phyloP scores from a whole-genome alignment of 2,888 invertebrate genomes.

The Oscheius onirici region DNA sequence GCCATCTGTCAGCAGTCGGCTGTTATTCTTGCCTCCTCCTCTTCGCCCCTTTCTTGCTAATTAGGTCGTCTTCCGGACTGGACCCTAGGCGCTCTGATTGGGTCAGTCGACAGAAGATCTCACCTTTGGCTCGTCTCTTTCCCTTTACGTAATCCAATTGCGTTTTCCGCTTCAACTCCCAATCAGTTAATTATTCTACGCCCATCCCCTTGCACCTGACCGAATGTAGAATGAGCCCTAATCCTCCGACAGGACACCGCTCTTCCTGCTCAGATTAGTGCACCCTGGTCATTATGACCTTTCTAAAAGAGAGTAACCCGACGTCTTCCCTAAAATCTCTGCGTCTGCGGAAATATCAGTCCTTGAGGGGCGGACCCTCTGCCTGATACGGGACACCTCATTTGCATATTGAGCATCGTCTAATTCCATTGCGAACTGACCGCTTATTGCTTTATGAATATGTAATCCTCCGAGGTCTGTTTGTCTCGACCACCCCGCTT shows the following conservation, averaged over 20 bases:
- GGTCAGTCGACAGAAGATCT: background rate
- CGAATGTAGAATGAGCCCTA: conserved; percentile 22
- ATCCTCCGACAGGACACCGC: conserved; percentile 3
- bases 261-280: conserved; percentile 12
- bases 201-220: conserved; percentile 15
- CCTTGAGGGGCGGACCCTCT: background rate
- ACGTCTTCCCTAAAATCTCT: background rate
- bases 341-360: background rate
- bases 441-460: conserved; percentile 27
- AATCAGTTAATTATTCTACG: conserved; percentile 29
- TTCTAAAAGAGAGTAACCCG: background rate
- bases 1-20: conserved; percentile 15
- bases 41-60: conserved; percentile 5
- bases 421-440: conserved; percentile 12
- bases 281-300: conserved; percentile 2
- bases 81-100: conserved; percentile 1
- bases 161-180: background rate
- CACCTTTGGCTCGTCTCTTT: conserved; percentile 5
- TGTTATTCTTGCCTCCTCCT: conserved; percentile 5
- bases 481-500: background rate
- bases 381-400: conserved; percentile 15
- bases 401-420: conserved; percentile 30
- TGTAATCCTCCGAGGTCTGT: conserved; percentile 17
- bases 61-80: conserved; percentile 12
- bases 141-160: conserved; percentile 5